Base-by-base conservation (phyloP, 2,797 vertebrate genomes). In the Podarcis siculus region DNA sequence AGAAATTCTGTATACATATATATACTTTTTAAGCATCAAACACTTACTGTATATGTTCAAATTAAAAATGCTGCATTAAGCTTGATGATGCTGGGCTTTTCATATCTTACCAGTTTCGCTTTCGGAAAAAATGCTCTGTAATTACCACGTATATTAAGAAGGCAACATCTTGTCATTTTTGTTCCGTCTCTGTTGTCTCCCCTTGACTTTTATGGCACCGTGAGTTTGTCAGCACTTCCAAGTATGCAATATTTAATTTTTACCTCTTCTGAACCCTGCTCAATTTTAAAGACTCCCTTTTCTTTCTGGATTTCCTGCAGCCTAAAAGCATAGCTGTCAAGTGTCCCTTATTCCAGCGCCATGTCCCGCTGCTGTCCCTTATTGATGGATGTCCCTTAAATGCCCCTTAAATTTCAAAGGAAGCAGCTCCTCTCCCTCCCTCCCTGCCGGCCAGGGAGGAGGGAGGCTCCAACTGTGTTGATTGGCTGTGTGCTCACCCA, bases 81-180 rank as follows among this genome's bases (percentile, higher is more conserved):
- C 89, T 86, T 83, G 85, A 82, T 61, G 89, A 90, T 86, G 82
- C 73, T 86, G 87, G 72, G 87, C 78, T 89, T 27, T 95, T 92
- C 88, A 79, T 95, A 67, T 83, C 89, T 93, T 93, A 80, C 86
- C 83, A 80, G 0, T 90, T 94, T 85, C 77, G 75, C n/a, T 37
- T 66, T 90, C 71, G 76, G 88, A 90, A 87, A 91, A 73, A 79
- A 81, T 2, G 58, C 35, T 80, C 67, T 13, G 35, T 86, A 87
- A 87, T 95, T 94, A 91, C 88, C 71, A 8, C 90, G 89, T 89
- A 89, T 94, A 96, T 95, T 94, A 94, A 94, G 79, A 89, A 95
- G 87, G 79, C 39, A 81, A 94, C 93, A 82, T 17, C 67, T 72
- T 87, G 82, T 83, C 72, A 39, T 87, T 80, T 94, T 94, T 90